A percentile compares a stretch with the other conserved stretches of the same genome.
Evolutionary conservation across 2,113 vertebrate genomes (phyloP).

Genomic region (Gallinago undulata): DNA sequence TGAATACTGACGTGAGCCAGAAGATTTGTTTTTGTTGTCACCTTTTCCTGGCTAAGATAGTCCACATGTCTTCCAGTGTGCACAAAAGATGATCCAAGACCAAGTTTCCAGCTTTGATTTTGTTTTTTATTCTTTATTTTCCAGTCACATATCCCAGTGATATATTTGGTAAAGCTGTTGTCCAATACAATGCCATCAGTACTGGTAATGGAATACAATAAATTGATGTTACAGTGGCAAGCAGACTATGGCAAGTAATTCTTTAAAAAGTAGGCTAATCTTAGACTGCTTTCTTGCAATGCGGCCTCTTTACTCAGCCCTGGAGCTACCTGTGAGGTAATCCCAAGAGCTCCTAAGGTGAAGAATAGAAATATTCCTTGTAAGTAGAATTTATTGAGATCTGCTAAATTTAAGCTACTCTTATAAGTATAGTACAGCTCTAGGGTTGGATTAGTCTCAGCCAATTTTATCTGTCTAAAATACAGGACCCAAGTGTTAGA

Average conservation of each 20-base stretch:
- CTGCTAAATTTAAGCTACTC: neutral
- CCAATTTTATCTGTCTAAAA: neutral
- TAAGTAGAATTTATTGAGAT: neutral
- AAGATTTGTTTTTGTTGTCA: neutral
- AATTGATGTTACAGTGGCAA: neutral
- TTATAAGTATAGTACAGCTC: neutral
- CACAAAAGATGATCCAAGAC: neutral
- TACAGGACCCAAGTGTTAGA: neutral
- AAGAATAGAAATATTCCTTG: neutral
- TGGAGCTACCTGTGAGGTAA: neutral
- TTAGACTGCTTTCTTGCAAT: neutral
- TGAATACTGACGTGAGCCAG: neutral
- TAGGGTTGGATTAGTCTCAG: neutral
- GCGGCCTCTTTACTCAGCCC: neutral
- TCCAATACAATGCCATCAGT: neutral
- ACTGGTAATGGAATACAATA: neutral
- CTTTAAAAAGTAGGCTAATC: neutral
- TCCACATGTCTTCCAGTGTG: neutral
- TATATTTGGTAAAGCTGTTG: neutral
- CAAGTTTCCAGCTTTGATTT: neutral
- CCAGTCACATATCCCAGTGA: neutral
- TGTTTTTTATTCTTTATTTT: neutral
- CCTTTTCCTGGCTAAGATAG: neutral
- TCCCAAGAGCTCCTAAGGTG: neutral
- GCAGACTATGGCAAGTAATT: neutral